Base-by-base conservation (phyloP, 1,140 invertebrate genomes). In the Centruroides sculpturatus region DNA sequence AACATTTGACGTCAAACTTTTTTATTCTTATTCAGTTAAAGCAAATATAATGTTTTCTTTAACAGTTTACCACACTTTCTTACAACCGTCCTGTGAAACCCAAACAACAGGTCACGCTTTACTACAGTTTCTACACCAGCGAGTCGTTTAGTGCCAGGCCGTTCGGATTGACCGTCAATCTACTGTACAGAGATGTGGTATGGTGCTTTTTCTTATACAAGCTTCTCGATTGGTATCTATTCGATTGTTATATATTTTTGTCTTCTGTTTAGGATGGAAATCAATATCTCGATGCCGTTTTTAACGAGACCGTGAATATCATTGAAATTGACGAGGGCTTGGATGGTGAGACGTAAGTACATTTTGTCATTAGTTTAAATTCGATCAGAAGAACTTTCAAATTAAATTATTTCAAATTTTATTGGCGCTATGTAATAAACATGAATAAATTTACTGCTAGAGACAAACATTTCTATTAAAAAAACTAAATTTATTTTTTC, bases 291-390 rank as follows among this genome's bases (percentile, higher is more conserved):
- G 92, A 94, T 76, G 88, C 94, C 63, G 91, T 99, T 0, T 99
- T 92, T 80, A 99, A 99, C 75, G 91, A 98, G 76, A 99, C 96
- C n/a, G 81, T 99, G 6, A 89, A 90, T 74, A 90, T 99, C 65
- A 82, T 94, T 47, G 96, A 99, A 77, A 79, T 97, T 52, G 94
- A 97, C 67, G 93, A 97, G 75, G 93, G 93, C 62, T 79, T 99
- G 12, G 94, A 98, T 76, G 92, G 92, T 50, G 96, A 99, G 82
- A 98, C 94, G 36, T 89, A 69, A 69, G 74, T 68, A 49, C 34
- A n/a, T 50, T 8, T 6, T 41, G 8, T 8, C 6, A n/a, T 8
- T 7, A 51, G 23, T 23, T 23, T 23, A 23, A 23, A 23, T 23
- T 23, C 23, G 2, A 23, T 23, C 23, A 23, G 23, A 23, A 23